Percentiles rank a stretch among this genome's conserved stretches.
These are phyloP conservation scores for Lysiphlebus fabarum DNA, from an alignment of 1,140 invertebrate genomes.

Conservation along the genomic window DNA sequence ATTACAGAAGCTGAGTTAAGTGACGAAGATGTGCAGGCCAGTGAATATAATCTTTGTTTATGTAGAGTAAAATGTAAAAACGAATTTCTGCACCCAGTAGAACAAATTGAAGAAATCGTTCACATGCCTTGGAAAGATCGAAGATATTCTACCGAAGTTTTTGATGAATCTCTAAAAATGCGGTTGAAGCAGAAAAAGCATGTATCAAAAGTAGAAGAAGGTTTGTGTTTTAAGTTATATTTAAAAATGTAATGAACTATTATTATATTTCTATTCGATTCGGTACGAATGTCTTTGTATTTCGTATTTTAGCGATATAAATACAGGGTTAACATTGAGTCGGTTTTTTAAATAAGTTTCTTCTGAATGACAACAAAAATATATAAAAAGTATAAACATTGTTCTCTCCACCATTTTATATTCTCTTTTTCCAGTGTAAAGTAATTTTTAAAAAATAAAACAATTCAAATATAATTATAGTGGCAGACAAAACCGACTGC, in stretches of 20 bases:
- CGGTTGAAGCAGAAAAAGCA: slow-evolving; percentile 49
- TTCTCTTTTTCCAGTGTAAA: too few relatives aligned
- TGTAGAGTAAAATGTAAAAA: slow-evolving; percentile 49
- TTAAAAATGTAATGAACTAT: slow-evolving; percentile 15
- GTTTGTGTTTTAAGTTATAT: slow-evolving; percentile 47
- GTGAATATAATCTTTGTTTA: slow-evolving; percentile 52
- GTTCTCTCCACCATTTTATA: too few relatives aligned
- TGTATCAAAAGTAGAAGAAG: slow-evolving; percentile 62
- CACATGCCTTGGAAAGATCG: slow-evolving; percentile 59
- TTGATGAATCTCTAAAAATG: slow-evolving; percentile 63
- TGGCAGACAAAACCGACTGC: too few relatives aligned
- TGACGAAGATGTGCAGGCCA: slow-evolving; percentile 57
- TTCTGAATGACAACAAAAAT: too few relatives aligned
- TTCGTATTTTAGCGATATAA: too few relatives aligned
- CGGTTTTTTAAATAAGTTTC: too few relatives aligned
- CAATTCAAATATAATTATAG: too few relatives aligned
- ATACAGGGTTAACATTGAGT: too few relatives aligned
- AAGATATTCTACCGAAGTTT: slow-evolving; percentile 49
- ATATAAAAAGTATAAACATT: too few relatives aligned
- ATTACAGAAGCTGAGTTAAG: slow-evolving; percentile 65
- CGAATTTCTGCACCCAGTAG: slow-evolving; percentile 42
- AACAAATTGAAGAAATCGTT: slow-evolving; percentile 51
- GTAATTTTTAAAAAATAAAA: too few relatives aligned
- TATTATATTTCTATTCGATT: slow-evolving; percentile 12
- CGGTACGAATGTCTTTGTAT: too few relatives aligned